Evolutionary conservation across 2,797 vertebrate genomes (phyloP), one percentile per base, ranked within the genome.

Genomic region (Cossypha polioptera): DNA sequence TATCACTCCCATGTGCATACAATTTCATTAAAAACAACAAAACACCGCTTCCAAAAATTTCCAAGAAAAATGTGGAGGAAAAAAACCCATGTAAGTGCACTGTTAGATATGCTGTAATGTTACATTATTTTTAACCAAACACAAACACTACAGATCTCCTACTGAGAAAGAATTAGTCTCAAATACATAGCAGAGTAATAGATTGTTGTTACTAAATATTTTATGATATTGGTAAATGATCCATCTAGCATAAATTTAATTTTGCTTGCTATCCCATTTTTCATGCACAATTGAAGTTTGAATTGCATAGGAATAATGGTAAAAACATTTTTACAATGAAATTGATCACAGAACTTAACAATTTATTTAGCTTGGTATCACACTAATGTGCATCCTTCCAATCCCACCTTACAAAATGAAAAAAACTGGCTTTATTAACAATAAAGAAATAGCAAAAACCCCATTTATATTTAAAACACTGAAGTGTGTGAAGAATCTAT

Each of bases 281-380:
- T 95, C 91, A 96, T 94, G 94, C 86, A 95, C 94, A 90, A 96
- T 75, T 96, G 91, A 97, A 95, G 84, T 97, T 75, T 91, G 74
- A 93, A 91, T 88, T 94, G 90, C 91, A 91, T 42, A 88, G 57
- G 72, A 92, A 95, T 86, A 94, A 89, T 28, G 45, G 18, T 59
- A 93, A 69, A 90, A 96, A 88, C 66, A 94, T 97, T 95, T 95
- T 71, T 92, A 61, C 74, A 71, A 90, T 87, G 20, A 81, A 96
- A 90, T 76, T 93, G 80, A 97, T 90, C 76, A 69, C 86, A 96
- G 88, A 91, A 96, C 65, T 88, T 67, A 62, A 97, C 80, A 63
- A 96, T 97, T 92, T 96, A 89, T 94, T 93, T 91, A 97, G 88
- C 88, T 43, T 79, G 66, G 40, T 72, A 92, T 93, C 93, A 78